A percentile compares a stretch with the other conserved stretches of the same genome.
phyloP scores from a whole-genome alignment of 2,888 invertebrate species.

The Neoascia interrupta region DNA sequence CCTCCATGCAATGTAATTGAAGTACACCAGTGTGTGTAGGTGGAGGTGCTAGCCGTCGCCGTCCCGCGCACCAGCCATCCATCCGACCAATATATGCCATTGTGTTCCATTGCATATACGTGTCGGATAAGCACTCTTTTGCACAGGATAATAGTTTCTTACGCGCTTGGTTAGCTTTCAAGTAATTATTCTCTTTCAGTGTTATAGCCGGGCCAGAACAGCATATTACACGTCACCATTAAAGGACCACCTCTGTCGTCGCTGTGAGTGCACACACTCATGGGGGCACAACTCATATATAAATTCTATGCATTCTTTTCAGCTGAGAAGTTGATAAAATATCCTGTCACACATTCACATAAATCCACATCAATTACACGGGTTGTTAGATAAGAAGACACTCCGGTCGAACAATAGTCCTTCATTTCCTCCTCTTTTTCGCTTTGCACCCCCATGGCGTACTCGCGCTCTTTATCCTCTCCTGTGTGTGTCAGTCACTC shows the following conservation, averaged over 20 bases:
- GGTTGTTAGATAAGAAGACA: constrained; percentile 47
- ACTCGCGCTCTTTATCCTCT: constrained; percentile 6
- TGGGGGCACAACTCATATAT: background rate
- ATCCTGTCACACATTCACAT: constrained; percentile 45
- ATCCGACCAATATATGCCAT: too few relatives aligned
- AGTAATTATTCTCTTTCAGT: constrained; percentile 51
- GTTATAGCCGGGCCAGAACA: background rate
- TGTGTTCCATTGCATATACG: too few relatives aligned
- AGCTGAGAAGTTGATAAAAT: constrained; percentile 43
- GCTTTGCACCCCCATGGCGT: background rate
- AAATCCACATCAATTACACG: constrained; percentile 57
- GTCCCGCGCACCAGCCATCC: too few relatives aligned
- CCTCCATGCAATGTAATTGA: constrained; percentile 16
- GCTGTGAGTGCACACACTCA: constrained; percentile 2
- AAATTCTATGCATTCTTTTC: constrained; percentile 24
- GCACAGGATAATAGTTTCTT: constrained; percentile 55
- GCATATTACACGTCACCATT: constrained; percentile 29
- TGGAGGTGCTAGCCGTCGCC: too few relatives aligned
- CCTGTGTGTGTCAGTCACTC: constrained; percentile 16
- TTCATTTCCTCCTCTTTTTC: constrained; percentile 30
- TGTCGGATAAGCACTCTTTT: background rate
- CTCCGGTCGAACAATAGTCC: constrained; percentile 39
- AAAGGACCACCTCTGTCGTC: too few relatives aligned
- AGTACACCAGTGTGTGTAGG: too few relatives aligned
- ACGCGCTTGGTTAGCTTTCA: constrained; percentile 44